Percentiles rank a stretch among this genome's conserved stretches.
These are phyloP conservation scores for Tribolium madens DNA, from an alignment of 1,140 invertebrate genomes.

Conservation along the genomic window DNA sequence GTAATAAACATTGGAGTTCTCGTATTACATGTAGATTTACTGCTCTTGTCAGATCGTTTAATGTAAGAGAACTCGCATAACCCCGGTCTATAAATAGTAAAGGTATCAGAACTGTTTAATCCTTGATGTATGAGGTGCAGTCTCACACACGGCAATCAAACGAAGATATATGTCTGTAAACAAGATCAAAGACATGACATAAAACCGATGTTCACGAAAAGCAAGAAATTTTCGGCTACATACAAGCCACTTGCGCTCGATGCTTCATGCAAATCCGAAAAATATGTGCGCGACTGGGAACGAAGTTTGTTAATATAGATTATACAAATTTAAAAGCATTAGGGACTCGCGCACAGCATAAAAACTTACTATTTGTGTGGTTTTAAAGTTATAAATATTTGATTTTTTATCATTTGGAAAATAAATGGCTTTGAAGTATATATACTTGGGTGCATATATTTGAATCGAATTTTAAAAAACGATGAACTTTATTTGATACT, in stretches of 20 bases:
- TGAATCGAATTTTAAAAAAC: not conserved
- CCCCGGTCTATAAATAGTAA: conserved; percentile 28
- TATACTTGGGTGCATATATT: not conserved
- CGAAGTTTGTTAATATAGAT: not conserved
- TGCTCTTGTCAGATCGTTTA: conserved; percentile 36
- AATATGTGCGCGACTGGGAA: not conserved
- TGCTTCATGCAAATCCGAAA: conserved; percentile 2
- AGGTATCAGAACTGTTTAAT: conserved; percentile 36
- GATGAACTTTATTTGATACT: too few relatives aligned
- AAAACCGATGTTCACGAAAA: not conserved
- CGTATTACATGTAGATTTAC: conserved; percentile 34
- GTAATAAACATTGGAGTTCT: conserved; percentile 32
- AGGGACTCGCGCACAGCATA: too few relatives aligned
- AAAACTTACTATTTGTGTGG: not conserved
- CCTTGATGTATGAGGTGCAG: conserved; percentile 34
- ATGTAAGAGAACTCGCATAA: conserved; percentile 27
- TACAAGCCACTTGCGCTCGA: not conserved
- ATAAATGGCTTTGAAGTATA: not conserved
- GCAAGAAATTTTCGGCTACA: not conserved
- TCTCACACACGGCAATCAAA: conserved; percentile 30
- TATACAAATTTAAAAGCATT: not conserved
- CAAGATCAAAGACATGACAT: conserved; percentile 28
- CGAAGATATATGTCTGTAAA: conserved; percentile 18
- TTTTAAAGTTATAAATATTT: not conserved
- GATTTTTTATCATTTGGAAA: not conserved